phyloP scores from a whole-genome alignment of 2,113 vertebrate species.

The Sceloporus undulatus region DNA sequence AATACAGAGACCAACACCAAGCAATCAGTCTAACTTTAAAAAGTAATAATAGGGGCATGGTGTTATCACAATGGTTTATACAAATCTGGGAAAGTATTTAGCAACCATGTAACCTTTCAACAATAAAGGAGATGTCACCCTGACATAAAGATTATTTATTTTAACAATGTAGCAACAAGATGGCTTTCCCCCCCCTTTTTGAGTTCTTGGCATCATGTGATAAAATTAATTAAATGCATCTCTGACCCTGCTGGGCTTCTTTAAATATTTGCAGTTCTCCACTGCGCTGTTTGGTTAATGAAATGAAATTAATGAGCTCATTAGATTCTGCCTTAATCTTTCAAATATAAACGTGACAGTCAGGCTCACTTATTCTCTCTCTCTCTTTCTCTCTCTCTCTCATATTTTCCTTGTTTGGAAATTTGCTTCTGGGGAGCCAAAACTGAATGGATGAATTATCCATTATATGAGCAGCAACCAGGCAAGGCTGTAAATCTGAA shows the following conservation, averaged over 20 bases:
- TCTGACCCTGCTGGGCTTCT: slow-evolving; percentile 75
- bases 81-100: background rate
- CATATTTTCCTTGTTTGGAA: slow-evolving; percentile 29
- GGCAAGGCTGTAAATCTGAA: slow-evolving; percentile 41
- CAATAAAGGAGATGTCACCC: slow-evolving; percentile 63
- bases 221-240: slow-evolving; percentile 76
- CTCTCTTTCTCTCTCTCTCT: slow-evolving; percentile 48
- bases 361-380: slow-evolving; percentile 36
- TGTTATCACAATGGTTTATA: background rate
- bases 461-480: slow-evolving; percentile 43
- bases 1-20: background rate
- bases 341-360: slow-evolving; percentile 62
- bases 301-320: slow-evolving; percentile 79
- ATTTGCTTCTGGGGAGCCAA: slow-evolving; percentile 31
- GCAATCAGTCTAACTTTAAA: background rate
- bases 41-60: slow-evolving; percentile 3
- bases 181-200: slow-evolving; percentile 51
- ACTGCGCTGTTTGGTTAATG: slow-evolving; percentile 75
- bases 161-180: slow-evolving; percentile 49
- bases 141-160: slow-evolving; percentile 49
- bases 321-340: slow-evolving; percentile 74
- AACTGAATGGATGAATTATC: slow-evolving; percentile 44
- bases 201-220: slow-evolving; percentile 65
- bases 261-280: slow-evolving; percentile 79
- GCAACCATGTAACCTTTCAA: slow-evolving; percentile 42